Evolutionary conservation across 2,113 vertebrate genomes (phyloP).

Genomic region (Otocyon megalotis): DNA sequence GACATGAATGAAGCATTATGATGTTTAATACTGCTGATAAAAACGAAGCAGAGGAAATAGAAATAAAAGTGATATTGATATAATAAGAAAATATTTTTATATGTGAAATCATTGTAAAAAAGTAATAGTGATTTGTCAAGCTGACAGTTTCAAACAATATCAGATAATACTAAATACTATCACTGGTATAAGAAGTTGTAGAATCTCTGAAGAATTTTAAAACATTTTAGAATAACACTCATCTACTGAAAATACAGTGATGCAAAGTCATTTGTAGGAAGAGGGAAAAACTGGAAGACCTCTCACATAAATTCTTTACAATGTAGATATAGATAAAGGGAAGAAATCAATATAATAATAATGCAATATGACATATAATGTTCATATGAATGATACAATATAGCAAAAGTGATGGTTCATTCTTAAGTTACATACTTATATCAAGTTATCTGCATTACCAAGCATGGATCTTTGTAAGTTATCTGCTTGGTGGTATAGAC

Average conservation of each 20-base stretch:
- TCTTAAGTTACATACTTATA: neutral
- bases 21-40: neutral
- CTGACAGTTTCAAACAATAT: neutral
- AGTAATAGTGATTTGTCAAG: neutral
- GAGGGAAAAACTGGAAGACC: neutral
- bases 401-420: neutral
- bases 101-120: neutral
- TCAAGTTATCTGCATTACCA: neutral
- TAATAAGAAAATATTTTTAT: neutral
- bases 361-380: neutral
- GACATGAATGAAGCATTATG: neutral
- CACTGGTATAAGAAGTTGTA: neutral
- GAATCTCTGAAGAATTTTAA: neutral
- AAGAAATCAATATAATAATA: neutral
- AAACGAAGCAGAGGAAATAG: neutral
- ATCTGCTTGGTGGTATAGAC: neutral
- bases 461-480: neutral
- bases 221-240: neutral
- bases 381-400: neutral
- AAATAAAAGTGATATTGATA: neutral
- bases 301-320: neutral
- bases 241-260: neutral
- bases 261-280: neutral
- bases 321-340: neutral
- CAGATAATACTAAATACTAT: conserved; percentile 19